phyloP scores from a whole-genome alignment of 2,113 vertebrate species.

The Apodemus sylvaticus region DNA sequence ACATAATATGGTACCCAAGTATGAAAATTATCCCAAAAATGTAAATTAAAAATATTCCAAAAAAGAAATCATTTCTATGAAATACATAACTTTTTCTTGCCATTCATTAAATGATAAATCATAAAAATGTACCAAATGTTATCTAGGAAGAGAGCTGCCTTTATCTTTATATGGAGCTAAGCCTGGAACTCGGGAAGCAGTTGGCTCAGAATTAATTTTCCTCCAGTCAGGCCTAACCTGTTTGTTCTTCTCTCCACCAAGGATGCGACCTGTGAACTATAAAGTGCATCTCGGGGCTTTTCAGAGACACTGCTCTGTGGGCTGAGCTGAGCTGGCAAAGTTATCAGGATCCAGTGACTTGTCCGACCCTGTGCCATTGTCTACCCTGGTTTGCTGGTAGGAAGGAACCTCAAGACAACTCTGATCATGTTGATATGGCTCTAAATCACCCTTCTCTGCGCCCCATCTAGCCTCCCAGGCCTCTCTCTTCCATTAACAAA shows the following conservation, averaged over 20 bases:
- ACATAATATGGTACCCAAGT: not conserved
- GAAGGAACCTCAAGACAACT: not conserved
- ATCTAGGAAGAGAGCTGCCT: conserved; percentile 30
- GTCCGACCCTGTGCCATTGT: not conserved
- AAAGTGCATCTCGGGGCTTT: not conserved
- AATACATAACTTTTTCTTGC: not conserved
- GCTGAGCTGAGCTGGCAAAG: not conserved
- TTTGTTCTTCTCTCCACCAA: not conserved
- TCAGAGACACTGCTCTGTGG: not conserved
- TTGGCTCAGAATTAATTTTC: conserved; percentile 56
- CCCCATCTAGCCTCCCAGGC: not conserved
- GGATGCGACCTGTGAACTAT: not conserved
- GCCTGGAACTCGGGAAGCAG: not conserved
- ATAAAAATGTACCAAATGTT: conserved; percentile 16
- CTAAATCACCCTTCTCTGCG: not conserved
- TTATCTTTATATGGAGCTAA: conserved; percentile 30
- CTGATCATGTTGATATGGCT: not conserved
- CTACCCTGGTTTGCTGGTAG: not conserved
- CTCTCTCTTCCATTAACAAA: conserved; percentile 18
- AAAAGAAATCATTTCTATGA: not conserved
- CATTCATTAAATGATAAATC: not conserved
- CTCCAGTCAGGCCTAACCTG: conserved; percentile 17
- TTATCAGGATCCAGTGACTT: not conserved
- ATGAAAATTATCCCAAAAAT: not conserved
- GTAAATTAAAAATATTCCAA: not conserved